phyloP scores from a whole-genome alignment of 2,888 invertebrate genomes.

The Oscheius sp. region DNA sequence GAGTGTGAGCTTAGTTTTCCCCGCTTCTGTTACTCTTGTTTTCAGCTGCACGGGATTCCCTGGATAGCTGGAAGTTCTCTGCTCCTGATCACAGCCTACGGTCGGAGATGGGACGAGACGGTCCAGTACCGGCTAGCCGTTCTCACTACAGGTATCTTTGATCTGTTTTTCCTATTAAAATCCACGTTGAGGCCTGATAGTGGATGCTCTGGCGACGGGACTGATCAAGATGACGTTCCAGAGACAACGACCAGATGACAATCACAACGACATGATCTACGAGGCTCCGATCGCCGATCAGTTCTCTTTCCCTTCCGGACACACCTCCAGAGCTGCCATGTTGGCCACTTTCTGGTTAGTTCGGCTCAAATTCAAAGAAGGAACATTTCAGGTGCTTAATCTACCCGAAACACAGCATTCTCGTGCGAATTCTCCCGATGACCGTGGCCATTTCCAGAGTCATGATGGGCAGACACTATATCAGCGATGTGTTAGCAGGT shows the following conservation, averaged over 20 bases:
- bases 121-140: slow-evolving; percentile 51
- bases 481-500: slow-evolving; percentile 87
- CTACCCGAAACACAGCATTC: neutral
- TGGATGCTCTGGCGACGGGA: slow-evolving; percentile 65
- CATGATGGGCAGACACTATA: slow-evolving; percentile 86
- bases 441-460: slow-evolving; percentile 84
- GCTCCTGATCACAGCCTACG: slow-evolving; percentile 41
- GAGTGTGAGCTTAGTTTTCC: slow-evolving; percentile 8
- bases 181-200: slow-evolving; percentile 55
- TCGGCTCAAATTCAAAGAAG: too few species aligned
- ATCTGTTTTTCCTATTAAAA: neutral
- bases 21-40: neutral
- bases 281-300: slow-evolving; percentile 79
- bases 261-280: slow-evolving; percentile 59
- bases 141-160: slow-evolving; percentile 51
- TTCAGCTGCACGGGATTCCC: slow-evolving; percentile 48
- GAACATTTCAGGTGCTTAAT: neutral
- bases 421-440: slow-evolving; percentile 73
- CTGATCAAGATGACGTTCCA: slow-evolving; percentile 60
- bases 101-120: slow-evolving; percentile 40
- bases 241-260: slow-evolving; percentile 62
- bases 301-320: slow-evolving; percentile 93
- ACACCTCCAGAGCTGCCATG: slow-evolving; percentile 86
- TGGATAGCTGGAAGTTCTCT: slow-evolving; percentile 48
- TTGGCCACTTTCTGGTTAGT: slow-evolving; percentile 78